Evolutionary conservation across 2,888 invertebrate genomes (phyloP).

Genomic region (Sesamia inferens): DNA sequence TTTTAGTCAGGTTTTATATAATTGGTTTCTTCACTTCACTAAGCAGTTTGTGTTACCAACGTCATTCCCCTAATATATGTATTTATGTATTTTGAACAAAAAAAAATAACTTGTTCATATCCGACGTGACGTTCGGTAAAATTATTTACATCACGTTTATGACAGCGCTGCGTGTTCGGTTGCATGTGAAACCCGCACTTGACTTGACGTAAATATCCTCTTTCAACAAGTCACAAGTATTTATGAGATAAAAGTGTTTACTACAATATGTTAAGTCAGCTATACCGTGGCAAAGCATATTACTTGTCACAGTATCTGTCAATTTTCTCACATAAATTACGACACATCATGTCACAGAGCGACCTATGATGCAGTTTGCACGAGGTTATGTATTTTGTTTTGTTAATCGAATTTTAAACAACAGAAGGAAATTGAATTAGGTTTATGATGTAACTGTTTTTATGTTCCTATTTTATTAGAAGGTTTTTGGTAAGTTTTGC

Average conservation of each 20-base stretch:
- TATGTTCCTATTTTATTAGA: neutral
- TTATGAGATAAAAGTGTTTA: slow-evolving; percentile 8
- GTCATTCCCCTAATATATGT: too few species aligned
- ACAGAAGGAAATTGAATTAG: neutral
- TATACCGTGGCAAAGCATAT: neutral
- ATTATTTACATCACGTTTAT: slow-evolving; percentile 30
- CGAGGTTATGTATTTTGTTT: neutral
- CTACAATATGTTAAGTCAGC: neutral
- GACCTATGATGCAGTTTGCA: neutral
- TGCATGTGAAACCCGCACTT: slow-evolving; percentile 28
- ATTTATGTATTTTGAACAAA: neutral
- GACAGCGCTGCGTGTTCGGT: neutral
- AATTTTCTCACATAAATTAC: neutral
- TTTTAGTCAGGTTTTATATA: neutral
- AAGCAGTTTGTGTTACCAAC: neutral
- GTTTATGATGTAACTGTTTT: neutral
- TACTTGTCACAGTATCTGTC: neutral
- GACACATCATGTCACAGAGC: neutral
- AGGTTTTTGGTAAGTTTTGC: neutral
- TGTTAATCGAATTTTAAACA: neutral
- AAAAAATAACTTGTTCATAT: neutral
- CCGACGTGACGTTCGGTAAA: slow-evolving; percentile 27
- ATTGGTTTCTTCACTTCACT: neutral
- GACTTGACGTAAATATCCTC: slow-evolving; percentile 19
- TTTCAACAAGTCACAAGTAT: neutral